Conservation (phyloP, 2,797 vertebrate species). For the Melanotaenia nigrans region DNA sequence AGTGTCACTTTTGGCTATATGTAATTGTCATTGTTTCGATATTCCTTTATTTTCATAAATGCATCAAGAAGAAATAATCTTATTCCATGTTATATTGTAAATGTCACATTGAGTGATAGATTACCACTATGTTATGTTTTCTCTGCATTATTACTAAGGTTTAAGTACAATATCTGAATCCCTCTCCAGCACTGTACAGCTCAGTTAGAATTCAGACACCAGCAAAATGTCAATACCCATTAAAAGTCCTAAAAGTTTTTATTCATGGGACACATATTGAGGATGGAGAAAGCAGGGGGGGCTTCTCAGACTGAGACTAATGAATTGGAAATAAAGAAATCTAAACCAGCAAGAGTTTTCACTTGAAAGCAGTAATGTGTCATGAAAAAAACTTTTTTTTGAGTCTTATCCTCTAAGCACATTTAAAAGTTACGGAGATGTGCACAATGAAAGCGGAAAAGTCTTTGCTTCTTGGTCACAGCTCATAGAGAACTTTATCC, state of each 20-base stretch:
- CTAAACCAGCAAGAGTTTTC: slow-evolving; percentile 35
- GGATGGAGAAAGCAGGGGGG: not conserved
- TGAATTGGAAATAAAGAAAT: slow-evolving; percentile 34
- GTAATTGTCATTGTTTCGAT: not conserved
- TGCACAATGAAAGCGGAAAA: slow-evolving; percentile 32
- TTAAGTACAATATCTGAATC: not conserved
- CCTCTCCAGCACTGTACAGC: not conserved
- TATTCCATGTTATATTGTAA: not conserved
- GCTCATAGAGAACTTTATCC: slow-evolving; percentile 59
- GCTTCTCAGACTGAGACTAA: slow-evolving; percentile 42
- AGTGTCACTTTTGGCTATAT: not conserved
- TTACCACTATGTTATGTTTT: not conserved
- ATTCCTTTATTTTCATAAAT: too few species aligned
- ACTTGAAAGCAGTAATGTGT: slow-evolving; percentile 53
- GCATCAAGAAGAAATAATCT: not conserved
- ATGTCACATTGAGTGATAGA: too few species aligned
- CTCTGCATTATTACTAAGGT: not conserved
- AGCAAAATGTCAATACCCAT: slow-evolving; percentile 14
- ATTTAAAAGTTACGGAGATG: slow-evolving; percentile 47
- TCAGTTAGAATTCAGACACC: slow-evolving; percentile 12
- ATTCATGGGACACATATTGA: slow-evolving; percentile 14
- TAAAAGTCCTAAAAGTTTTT: slow-evolving; percentile 13
- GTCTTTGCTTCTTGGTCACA: slow-evolving; percentile 44
- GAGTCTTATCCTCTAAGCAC: slow-evolving; percentile 65
- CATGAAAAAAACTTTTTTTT: slow-evolving; percentile 40